Percentiles rank a stretch among this genome's conserved stretches.
These are phyloP conservation scores for Harmothoe impar DNA, from an alignment of 2,888 invertebrate species.

Conservation along the genomic window DNA sequence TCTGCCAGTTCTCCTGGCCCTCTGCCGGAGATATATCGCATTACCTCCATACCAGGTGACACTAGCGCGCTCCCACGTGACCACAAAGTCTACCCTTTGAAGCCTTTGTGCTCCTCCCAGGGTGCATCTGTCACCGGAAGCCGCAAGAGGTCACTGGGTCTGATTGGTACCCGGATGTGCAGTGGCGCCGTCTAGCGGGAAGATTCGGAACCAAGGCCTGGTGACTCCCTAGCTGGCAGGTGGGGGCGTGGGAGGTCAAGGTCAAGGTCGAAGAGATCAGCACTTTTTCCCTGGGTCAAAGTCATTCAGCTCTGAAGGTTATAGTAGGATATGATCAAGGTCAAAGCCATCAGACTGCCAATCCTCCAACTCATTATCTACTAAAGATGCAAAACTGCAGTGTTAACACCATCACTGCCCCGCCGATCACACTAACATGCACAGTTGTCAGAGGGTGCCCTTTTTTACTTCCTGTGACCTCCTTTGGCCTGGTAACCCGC, in stretches of 20 bases:
- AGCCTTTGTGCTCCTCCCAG: slow-evolving; percentile 20
- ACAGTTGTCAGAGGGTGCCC: neutral
- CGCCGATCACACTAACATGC: neutral
- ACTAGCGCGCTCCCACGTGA: neutral
- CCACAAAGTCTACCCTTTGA: slow-evolving; percentile 28
- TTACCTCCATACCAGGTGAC: slow-evolving; percentile 13
- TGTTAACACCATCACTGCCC: neutral
- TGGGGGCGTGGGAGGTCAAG: neutral
- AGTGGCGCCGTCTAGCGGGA: neutral
- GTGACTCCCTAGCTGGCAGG: neutral
- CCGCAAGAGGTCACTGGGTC: slow-evolving; percentile 21
- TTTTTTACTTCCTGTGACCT: neutral
- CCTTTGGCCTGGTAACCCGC: neutral
- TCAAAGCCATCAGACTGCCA: neutral
- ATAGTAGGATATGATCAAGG: neutral
- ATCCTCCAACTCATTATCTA: neutral
- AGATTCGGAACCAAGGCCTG: neutral
- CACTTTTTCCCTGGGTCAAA: neutral
- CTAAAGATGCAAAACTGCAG: slow-evolving; percentile 14
- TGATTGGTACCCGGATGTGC: slow-evolving; percentile 24
- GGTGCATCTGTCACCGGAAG: slow-evolving; percentile 36
- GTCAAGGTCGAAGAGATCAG: neutral
- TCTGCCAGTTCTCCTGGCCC: neutral
- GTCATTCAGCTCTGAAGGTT: neutral
- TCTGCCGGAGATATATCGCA: neutral